Conservation (phyloP, 2,113 vertebrate genomes). For the Sceloporus undulatus region DNA sequence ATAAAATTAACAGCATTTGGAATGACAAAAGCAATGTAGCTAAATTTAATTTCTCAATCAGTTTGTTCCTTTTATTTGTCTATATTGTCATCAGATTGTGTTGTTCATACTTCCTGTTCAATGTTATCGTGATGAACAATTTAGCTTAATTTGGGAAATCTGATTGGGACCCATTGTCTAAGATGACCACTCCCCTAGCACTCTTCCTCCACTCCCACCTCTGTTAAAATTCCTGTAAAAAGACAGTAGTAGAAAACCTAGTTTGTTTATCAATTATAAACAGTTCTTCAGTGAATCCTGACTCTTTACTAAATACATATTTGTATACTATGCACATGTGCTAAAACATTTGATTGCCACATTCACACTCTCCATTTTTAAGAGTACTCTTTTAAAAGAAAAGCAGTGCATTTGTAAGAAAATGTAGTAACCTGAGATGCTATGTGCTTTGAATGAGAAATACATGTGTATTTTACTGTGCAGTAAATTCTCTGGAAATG, state of each 20-base stretch:
- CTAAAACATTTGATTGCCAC: not conserved
- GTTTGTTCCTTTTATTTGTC: not conserved
- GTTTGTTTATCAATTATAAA: not conserved
- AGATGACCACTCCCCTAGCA: not conserved
- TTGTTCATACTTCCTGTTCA: not conserved
- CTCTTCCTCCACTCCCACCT: not conserved
- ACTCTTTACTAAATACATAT: not conserved
- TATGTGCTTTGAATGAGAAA: slow-evolving; percentile 8
- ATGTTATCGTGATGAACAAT: not conserved
- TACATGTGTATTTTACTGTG: not conserved
- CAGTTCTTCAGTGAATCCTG: not conserved
- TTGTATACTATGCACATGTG: not conserved
- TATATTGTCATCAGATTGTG: not conserved
- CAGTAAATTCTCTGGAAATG: not conserved
- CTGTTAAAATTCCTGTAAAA: not conserved
- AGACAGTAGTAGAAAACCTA: not conserved
- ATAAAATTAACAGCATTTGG: not conserved
- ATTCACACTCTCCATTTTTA: not conserved
- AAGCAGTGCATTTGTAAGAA: not conserved
- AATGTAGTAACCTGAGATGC: not conserved
- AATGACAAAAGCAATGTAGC: no score
- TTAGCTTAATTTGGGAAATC: not conserved
- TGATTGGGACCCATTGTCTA: not conserved
- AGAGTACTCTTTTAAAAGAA: not conserved
- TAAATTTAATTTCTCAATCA: not conserved